Base-by-base conservation (phyloP, 2,797 vertebrate species). In the Argya squamiceps region DNA sequence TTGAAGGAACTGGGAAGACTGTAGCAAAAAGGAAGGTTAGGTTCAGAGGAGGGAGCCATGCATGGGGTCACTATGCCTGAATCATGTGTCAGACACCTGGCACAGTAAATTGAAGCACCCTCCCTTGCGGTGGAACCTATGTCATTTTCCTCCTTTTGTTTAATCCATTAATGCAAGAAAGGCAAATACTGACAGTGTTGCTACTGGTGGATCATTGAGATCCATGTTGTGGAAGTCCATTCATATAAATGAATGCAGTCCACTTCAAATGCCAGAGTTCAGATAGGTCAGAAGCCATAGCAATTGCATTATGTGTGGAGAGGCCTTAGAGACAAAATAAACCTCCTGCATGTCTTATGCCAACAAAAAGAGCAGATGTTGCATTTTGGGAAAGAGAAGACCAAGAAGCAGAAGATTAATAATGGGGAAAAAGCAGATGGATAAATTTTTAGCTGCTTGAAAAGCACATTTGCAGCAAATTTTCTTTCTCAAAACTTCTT, bases 291-390 rank as follows among this genome's bases (percentile, higher is more conserved):
- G 88, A 74, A 87, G 50, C 55, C 58, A 29, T 34, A 50, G 65
- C 36, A 70, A 55, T 88, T 70, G 27, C 15, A 47, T 88, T 93
- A 56, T 46, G 5, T 85, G 36, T 6, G 11, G 50, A 69, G 34
- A 55, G 44, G 18, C 17, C 47, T 89, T 91, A 52, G 4, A 12
- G 65, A 76, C 12, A 91, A 90, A 89, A 78, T 83, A 92, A 69
- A 74, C 77, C 24, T 94, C 29, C 80, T 76, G 22, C 24, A n/a
- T 6, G 12, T 83, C 26, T 17, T 55, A 44, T 24, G 30, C 76
- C 91, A 89, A 87, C 39, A 89, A 84, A 96, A 53, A 64, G 55
- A 93, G 76, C 88, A 91, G 90, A 56, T 96, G 70, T 83, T 96
- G 76, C 39, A 52, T 77, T 84, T 83, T 92, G 71, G 88, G 73